Base-by-base conservation (phyloP, 1,140 invertebrate genomes). In the Drosophila pruinosa region DNA sequence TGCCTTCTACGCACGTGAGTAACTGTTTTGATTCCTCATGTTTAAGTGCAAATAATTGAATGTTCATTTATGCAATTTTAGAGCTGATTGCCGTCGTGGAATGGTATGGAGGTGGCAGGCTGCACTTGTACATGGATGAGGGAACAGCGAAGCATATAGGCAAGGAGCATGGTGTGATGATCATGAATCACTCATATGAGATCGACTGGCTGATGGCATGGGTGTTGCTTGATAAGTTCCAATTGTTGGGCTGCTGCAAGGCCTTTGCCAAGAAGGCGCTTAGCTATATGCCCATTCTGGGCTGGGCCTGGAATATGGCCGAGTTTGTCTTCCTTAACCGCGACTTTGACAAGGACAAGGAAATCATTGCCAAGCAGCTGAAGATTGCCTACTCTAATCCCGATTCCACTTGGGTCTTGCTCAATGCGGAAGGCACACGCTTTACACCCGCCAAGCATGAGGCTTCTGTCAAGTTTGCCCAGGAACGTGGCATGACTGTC, bases 101-200 rank as follows among this genome's bases (percentile, higher is more conserved):
- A 92, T 99, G 97, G 97, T 99, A 97, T 97, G 95, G 97, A 36
- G 94, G 94, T 15, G 94, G 94, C 22, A 94, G 95, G 68, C 81
- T 96, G 69, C 91, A 93, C 39, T 81, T 98, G 7, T 97, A 97
- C 78, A 93, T 95, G 69, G 95, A 98, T 83, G 94, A 95, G 80
- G 93, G 96, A 57, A 95, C 97, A 53, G 95, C 94, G 3, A 95
- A 96, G 91, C 95, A 94, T 91, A 95, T 95, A 91, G 97, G 96
- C 7, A 96, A 96, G 76, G 97, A 99, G 86, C 97, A 99, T 92
- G 95, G 94, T 2, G 94, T 97, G 78, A 93, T 97, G 45, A 92
- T 99, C 19, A 98, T 99, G 96, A 99, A 99, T 92, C 98, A 99
- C 90, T 95, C 94, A 22, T 99, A 97, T 92, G 98, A 99, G 93